phyloP scores from a whole-genome alignment of 2,113 vertebrate species.

The Eidolon helvum region DNA sequence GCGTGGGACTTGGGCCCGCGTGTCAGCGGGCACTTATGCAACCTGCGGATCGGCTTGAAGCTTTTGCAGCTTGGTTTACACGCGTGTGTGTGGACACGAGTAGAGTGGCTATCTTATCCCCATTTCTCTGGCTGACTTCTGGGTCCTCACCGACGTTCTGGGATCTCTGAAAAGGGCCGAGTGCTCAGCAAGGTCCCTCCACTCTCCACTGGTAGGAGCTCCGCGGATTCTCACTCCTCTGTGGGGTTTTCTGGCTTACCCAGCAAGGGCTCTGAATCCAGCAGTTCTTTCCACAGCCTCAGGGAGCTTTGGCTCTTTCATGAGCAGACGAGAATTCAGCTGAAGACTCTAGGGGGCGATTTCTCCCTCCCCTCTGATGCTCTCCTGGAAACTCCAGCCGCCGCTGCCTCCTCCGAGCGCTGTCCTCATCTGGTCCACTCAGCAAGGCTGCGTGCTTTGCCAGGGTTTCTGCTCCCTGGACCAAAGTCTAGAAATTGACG shows the following conservation, averaged over 20 bases:
- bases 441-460: background rate
- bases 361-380: background rate
- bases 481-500: background rate
- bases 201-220: accelerated
- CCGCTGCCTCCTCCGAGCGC: accelerated
- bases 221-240: background rate
- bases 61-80: background rate
- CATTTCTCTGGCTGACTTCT: background rate
- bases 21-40: accelerated
- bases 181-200: background rate
- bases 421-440: background rate
- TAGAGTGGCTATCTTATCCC: background rate
- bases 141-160: background rate
- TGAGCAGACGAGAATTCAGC: background rate
- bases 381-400: too few species aligned
- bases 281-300: background rate
- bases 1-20: background rate
- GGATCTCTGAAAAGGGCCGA: background rate
- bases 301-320: background rate
- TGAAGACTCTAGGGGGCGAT: background rate
- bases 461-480: background rate
- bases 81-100: accelerated
- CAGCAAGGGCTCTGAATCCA: background rate
- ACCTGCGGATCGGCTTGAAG: background rate
- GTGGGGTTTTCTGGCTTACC: background rate